Evolutionary conservation across 2,113 vertebrate species (phyloP).

Genomic region (Rallus limicola): DNA sequence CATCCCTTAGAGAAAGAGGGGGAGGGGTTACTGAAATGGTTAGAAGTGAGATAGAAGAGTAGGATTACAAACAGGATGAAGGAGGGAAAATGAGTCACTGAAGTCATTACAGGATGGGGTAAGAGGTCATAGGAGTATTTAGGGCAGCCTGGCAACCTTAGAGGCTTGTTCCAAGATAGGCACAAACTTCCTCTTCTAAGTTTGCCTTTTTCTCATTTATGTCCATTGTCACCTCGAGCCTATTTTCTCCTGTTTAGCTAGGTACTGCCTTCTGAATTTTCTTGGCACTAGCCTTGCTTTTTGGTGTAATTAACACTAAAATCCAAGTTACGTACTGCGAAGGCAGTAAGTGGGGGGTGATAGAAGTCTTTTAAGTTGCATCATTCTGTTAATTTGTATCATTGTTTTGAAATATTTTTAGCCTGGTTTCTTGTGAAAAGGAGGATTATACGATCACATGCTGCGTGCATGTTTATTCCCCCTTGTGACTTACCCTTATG

Average conservation of each 20-base stretch:
- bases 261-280: background rate
- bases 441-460: background rate
- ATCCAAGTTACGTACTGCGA: background rate
- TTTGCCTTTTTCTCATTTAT: background rate
- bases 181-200: background rate
- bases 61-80: background rate
- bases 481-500: background rate
- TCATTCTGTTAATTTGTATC: background rate
- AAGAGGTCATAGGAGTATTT: background rate
- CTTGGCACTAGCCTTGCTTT: background rate
- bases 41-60: background rate
- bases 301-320: background rate
- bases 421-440: background rate
- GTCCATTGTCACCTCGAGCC: background rate
- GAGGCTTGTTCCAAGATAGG: background rate
- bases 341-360: background rate
- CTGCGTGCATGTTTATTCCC: background rate
- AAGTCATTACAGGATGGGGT: background rate
- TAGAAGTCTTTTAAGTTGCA: background rate
- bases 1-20: background rate
- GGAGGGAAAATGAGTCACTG: background rate
- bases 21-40: background rate
- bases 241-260: background rate
- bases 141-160: background rate
- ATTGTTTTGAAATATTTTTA: background rate